phyloP scores from a whole-genome alignment of 1,140 invertebrate genomes.

The Maconellicoccus hirsutus region DNA sequence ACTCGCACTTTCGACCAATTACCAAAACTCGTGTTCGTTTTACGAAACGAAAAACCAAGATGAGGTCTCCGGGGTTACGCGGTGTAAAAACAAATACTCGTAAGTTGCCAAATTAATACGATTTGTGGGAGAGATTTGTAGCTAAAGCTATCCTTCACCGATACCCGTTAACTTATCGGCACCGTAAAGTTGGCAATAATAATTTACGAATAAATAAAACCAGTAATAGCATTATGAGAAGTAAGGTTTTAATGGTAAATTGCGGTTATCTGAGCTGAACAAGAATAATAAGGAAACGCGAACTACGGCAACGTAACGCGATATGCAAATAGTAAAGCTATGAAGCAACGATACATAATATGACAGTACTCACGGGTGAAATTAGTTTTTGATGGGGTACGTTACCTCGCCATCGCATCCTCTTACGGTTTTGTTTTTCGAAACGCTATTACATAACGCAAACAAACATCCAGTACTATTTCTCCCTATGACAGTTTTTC shows the following conservation, averaged over 20 bases:
- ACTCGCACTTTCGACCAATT: neutral
- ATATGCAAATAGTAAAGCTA: conserved; percentile 4
- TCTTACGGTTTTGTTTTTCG: neutral
- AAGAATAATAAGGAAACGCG: neutral
- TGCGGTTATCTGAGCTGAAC: conserved; percentile 6
- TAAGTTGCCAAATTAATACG: too few relatives aligned
- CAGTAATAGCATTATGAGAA: too few relatives aligned
- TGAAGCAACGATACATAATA: neutral
- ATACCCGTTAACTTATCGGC: too few relatives aligned
- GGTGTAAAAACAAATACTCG: too few relatives aligned
- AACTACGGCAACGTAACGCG: neutral
- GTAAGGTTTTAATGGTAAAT: too few relatives aligned
- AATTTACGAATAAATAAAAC: too few relatives aligned
- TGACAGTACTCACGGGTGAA: conserved; percentile 2
- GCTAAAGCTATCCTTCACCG: too few relatives aligned
- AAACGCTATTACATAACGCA: neutral
- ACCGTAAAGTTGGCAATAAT: too few relatives aligned
- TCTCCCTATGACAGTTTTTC: conserved; percentile 3
- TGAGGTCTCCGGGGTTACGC: too few relatives aligned
- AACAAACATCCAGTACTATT: neutral
- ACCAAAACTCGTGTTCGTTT: neutral
- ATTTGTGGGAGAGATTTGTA: too few relatives aligned
- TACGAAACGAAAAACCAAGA: neutral
- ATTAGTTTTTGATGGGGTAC: conserved; percentile 3
- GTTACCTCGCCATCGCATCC: neutral